Base-by-base conservation (phyloP, 2,888 invertebrate species). In the Cyaniris semiargus region DNA sequence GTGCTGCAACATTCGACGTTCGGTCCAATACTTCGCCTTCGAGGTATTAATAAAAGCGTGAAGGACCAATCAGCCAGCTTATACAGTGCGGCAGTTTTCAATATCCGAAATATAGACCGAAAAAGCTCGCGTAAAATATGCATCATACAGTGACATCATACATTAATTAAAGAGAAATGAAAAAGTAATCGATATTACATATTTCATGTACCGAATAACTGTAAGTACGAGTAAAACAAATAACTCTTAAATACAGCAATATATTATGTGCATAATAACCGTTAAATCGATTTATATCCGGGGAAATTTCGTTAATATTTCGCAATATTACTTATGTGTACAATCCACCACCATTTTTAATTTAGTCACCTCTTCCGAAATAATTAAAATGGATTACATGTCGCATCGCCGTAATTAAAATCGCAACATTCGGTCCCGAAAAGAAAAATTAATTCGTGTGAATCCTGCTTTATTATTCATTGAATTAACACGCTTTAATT, bases 401-500 rank as follows among this genome's bases (percentile, higher is more conserved):
- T 74, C 48, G 70, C 76, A 48, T 76, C 21, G 27, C 70, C 48
- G 76, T 76, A 70, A 76, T 76, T 66, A 70, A 76, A 76, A 76
- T 76, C 70, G 70, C 60, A n/a, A 48, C 48, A 44, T 70, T 76
- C 76, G 66, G 48, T 27, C 7, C 5, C 66, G 27, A 76, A 76
- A 76, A 70, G 76, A 48, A 76, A 48, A 44, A 76, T 76, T 76
- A 76, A 66, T 76, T 66, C 76, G 48, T 48, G 38, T 27, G 74
- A 74, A 74, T 53, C 48, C 48, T 53, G 48, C 27, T 74, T 74
- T 48, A 74, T 27, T 74, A 74, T 53, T 74, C 74, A 53, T 74
- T 53, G 21, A 53, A 74, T 74, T 53, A 74, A 74, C 27, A 53
- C 53, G 74, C 18, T 53, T n/a, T n/a, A 71, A n/a, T 71, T 34